These are phyloP conservation scores for Rhinichthys klamathensis DNA, from an alignment of 2,113 vertebrate species.

Conservation along the genomic window DNA sequence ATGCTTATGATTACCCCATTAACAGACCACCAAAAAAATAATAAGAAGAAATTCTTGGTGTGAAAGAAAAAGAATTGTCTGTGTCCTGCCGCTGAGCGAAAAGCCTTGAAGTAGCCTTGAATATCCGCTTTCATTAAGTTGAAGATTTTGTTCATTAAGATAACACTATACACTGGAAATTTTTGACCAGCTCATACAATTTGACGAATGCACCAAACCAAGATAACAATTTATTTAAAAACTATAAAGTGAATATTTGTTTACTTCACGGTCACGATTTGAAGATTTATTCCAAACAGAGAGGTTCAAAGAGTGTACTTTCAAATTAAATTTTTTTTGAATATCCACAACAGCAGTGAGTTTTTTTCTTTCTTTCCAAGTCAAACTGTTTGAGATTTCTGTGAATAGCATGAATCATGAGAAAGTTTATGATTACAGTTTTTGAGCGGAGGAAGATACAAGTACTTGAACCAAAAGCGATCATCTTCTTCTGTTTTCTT, in stretches of 20 bases:
- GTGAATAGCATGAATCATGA: slow-evolving; percentile 31
- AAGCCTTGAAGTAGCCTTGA: slow-evolving; percentile 52
- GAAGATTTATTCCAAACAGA: slow-evolving; percentile 23
- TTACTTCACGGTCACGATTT: slow-evolving; percentile 30
- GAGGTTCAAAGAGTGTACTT: slow-evolving; percentile 4
- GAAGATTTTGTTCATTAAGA: slow-evolving; percentile 52
- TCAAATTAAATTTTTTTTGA: slow-evolving; percentile 1
- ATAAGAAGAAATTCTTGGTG: slow-evolving; percentile 15
- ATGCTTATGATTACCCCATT: slow-evolving; percentile 54
- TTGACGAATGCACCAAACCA: slow-evolving; percentile 23
- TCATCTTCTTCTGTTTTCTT: slow-evolving; percentile 63
- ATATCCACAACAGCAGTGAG: not conserved
- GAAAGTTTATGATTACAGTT: slow-evolving; percentile 51
- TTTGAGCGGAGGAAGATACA: slow-evolving; percentile 58
- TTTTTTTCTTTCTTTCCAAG: too few species aligned
- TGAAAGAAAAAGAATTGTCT: slow-evolving; percentile 41
- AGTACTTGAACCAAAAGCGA: slow-evolving; percentile 57
- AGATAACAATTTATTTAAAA: slow-evolving; percentile 26
- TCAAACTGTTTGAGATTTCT: not conserved
- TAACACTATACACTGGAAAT: slow-evolving; percentile 54
- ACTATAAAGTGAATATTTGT: slow-evolving; percentile 37
- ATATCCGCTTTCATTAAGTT: slow-evolving; percentile 36
- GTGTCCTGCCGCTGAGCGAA: slow-evolving; percentile 58
- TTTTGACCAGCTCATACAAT: slow-evolving; percentile 51
- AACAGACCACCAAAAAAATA: slow-evolving; percentile 48